Base-by-base conservation (phyloP, 2,797 vertebrate species). In the Macroramphosus scolopax region DNA sequence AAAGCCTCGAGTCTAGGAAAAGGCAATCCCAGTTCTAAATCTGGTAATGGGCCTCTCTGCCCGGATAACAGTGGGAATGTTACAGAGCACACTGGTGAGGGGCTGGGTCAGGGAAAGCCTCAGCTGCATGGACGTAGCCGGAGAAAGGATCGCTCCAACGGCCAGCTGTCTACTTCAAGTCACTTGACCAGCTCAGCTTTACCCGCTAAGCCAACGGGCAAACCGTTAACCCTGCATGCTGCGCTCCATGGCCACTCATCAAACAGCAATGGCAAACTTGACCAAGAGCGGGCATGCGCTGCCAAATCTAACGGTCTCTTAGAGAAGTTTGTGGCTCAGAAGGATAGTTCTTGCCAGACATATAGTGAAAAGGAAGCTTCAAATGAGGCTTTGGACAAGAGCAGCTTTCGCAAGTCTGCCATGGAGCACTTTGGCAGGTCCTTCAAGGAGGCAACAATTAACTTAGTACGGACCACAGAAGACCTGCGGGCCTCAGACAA, bases 361-460 rank as follows among this genome's bases (percentile, higher is more conserved):
- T 76, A 89, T 12, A 75, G 63, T 0, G 89, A 91, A 31, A 89
- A 90, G 15, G 90, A 91, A 13, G 50, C 89, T 6, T 70, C 89
- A 0, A 70, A 82, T 17, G 89, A 91, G 47, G 82, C 88, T 47
- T 65, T 89, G 64, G 87, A 86, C 63, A 92, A 92, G 70, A 85
- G 57, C 34, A 56, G 77, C 44, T 92, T 95, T 54, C 88, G 91
- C 30, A 97, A 95, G 78, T 91, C 92, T 6, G 88, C 90, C 35
- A 78, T 94, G 72, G 94, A 98, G 75, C 92, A 94, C 51, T 93
- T 95, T 37, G 90, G 92, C 64, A 88, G 92, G 40, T 93, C 95
- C 15, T 94, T 95, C 72, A 97, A 97, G 71, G 94, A 98, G 78
- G 90, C 94, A 2, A 94, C 94, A 32, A 94, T 93, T 51, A 95